Base-by-base conservation (phyloP, 2,888 invertebrate genomes). In the Orgyia antiqua region DNA sequence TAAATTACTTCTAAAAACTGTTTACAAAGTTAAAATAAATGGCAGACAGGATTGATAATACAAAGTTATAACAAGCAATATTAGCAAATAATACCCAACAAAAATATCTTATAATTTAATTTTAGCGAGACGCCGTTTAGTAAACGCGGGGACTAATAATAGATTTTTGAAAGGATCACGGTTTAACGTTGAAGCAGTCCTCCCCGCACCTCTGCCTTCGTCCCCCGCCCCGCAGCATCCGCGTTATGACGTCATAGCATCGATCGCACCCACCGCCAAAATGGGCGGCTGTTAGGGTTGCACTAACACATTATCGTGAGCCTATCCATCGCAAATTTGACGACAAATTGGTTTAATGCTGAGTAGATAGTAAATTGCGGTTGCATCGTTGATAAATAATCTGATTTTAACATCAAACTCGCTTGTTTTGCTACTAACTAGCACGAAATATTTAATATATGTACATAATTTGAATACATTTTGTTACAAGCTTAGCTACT, bases 171-270 rank as follows among this genome's bases (percentile, higher is more conserved):
- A 59, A 59, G 47, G 65, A 64, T 55, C 63, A 50, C 54, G 51
- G 56, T 57, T 55, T 52, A 51, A 37, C 45, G 31, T 31, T 36
- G 36, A 29, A 31, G 20, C 31, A 46, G 5, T 13, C 13, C 10
- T 51, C 10, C 38, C 45, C 50, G 41, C 41, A 42, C 43, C 31
- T 46, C 29, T 47, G 43, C 45, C 50, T 42, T 45, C 42, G 49
- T 49, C 45, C 41, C 30, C 27, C 44, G 26, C 53, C 59, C 51
- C 56, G 53, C 74, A 72, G 72, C 72, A 71, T 69, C 70, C 67
- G 49, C 43, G 51, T 52, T 34, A 66, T 82, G 82, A 83, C 83
- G 83, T 83, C 80, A 83, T 42, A 58, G 60, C 63, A 82, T 83
- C 83, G 84, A 84, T 83, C 83, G 72, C 37, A 28, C 39, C 46